Conservation (phyloP, 2,797 vertebrate genomes). For the Echeneis naucrates region DNA sequence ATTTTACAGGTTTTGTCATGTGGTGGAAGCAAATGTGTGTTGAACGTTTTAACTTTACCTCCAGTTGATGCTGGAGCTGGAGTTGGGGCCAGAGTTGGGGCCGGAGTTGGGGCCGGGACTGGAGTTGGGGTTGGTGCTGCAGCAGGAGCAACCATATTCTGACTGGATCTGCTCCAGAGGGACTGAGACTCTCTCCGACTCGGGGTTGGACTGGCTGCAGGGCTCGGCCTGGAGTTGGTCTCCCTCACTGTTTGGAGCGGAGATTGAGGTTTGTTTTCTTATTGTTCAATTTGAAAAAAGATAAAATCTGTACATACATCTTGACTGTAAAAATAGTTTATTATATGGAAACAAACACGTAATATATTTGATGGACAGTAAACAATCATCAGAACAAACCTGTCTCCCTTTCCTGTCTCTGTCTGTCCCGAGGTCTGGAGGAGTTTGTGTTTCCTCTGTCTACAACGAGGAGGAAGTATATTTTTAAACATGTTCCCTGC, state of each 20-base stretch:
- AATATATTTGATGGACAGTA: too few relatives aligned
- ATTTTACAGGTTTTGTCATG: not conserved
- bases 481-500: not conserved
- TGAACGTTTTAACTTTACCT: conserved; percentile 37
- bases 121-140: not conserved
- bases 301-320: too few relatives aligned
- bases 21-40: not conserved
- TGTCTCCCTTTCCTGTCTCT: conserved; percentile 67
- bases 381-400: conserved; percentile 18
- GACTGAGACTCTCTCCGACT: conserved; percentile 66
- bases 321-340: too few relatives aligned
- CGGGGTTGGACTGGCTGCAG: conserved; percentile 54
- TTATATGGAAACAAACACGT: too few relatives aligned
- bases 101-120: not conserved
- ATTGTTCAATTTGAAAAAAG: too few relatives aligned
- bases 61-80: conserved; percentile 43
- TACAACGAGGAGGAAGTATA: conserved; percentile 17
- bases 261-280: not conserved
- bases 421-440: conserved; percentile 59
- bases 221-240: conserved; percentile 35
- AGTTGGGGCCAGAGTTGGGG: conserved; percentile 7
- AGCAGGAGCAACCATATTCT: conserved; percentile 34
- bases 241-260: conserved; percentile 60
- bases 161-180: conserved; percentile 69
- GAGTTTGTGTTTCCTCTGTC: conserved; percentile 65